These are phyloP conservation scores for Propithecus coquereli DNA, from an alignment of 2,113 vertebrate genomes.

Conservation along the genomic window DNA sequence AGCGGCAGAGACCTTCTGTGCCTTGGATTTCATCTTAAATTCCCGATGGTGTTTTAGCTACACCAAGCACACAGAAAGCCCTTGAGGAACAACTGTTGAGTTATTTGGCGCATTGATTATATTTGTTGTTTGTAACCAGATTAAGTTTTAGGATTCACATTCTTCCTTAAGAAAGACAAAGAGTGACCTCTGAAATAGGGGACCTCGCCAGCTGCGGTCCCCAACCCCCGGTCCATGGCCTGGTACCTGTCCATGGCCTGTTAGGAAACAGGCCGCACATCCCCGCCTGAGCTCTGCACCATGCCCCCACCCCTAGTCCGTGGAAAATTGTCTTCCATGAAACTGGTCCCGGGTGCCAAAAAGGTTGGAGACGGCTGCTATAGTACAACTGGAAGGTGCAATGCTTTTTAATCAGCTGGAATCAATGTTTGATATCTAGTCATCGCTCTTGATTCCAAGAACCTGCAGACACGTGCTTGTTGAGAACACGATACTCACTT, in stretches of 20 bases:
- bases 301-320: too few species aligned
- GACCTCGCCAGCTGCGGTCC: not conserved
- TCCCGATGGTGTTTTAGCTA: rapidly evolving
- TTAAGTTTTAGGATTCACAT: not conserved
- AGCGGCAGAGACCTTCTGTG: too few species aligned
- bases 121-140: not conserved
- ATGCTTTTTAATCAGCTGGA: constrained; percentile 50
- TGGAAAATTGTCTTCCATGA: too few species aligned
- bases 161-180: not conserved
- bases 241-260: too few species aligned
- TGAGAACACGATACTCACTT: constrained; percentile 61
- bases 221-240: too few species aligned
- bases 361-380: not conserved
- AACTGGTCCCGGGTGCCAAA: too few species aligned
- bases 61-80: rapidly evolving
- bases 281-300: too few species aligned
- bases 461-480: constrained; percentile 13
- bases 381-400: constrained; percentile 50
- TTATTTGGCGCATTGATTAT: not conserved
- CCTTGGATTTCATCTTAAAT: not conserved
- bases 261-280: too few species aligned
- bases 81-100: rapidly evolving
- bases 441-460: constrained; percentile 66
- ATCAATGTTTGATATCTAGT: constrained; percentile 47
- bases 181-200: constrained; percentile 57